Evolutionary conservation across 2,888 invertebrate species (phyloP).

Genomic region (Arrhopalites spinosus): DNA sequence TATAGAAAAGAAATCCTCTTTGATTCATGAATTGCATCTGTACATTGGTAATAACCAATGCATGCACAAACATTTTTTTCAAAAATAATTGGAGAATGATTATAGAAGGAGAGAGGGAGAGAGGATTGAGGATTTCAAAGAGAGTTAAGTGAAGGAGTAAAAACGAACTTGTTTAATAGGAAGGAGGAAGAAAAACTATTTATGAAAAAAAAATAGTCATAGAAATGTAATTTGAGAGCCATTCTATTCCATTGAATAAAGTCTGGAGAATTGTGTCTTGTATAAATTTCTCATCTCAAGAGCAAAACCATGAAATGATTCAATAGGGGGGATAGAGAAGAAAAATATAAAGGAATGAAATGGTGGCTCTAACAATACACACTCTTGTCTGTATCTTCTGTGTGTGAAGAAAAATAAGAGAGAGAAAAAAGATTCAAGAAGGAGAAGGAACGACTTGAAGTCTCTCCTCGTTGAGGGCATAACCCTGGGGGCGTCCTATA

Average conservation of each 20-base stretch:
- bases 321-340: background rate
- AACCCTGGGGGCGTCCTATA: slow-evolving; percentile 36
- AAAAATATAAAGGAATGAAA: background rate
- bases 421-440: too few relatives aligned
- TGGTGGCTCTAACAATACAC: background rate
- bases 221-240: slow-evolving; percentile 37
- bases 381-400: too few relatives aligned
- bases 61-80: too few relatives aligned
- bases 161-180: background rate
- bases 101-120: too few relatives aligned
- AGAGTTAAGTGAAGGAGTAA: background rate
- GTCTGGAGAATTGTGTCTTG: background rate
- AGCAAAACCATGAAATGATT: background rate
- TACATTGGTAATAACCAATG: too few relatives aligned
- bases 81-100: too few relatives aligned
- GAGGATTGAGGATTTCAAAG: background rate
- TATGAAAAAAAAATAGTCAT: slow-evolving; percentile 15
- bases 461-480: slow-evolving; percentile 18
- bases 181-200: slow-evolving; percentile 1
- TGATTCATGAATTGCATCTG: too few relatives aligned
- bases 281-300: background rate
- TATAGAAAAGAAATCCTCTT: too few relatives aligned
- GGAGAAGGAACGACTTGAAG: slow-evolving; percentile 11
- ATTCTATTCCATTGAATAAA: slow-evolving; percentile 7
- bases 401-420: too few relatives aligned